Conservation (phyloP, 2,888 invertebrate species). For the Apamea anceps region DNA sequence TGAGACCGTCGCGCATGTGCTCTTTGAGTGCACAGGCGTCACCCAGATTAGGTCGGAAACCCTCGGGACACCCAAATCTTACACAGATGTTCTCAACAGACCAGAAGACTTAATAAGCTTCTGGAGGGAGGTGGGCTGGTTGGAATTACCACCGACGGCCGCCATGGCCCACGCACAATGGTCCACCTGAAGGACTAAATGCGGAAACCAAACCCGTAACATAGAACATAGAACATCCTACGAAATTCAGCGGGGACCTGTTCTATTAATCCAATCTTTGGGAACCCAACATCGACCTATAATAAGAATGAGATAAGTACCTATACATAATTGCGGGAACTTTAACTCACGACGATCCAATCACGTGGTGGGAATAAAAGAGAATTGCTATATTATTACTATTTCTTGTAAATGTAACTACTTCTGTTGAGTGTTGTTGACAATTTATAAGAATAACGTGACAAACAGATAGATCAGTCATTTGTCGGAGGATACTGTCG, state of each 20-base stretch:
- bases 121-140: no score
- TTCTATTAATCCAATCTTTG: background rate
- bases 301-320: slow-evolving; percentile 14
- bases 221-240: background rate
- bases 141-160: no score
- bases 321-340: background rate
- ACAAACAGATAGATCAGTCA: slow-evolving; percentile 42
- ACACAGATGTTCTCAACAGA: no score
- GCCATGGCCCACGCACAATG: no score
- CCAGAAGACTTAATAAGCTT: no score
- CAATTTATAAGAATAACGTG: slow-evolving; percentile 32
- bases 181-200: no score
- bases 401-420: slow-evolving; percentile 14
- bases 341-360: slow-evolving; percentile 7
- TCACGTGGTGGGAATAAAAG: slow-evolving; percentile 17
- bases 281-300: background rate
- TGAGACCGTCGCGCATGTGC: no score
- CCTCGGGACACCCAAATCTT: no score
- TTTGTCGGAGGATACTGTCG: slow-evolving; percentile 5
- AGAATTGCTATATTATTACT: slow-evolving; percentile 8
- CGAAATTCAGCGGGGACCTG: background rate
- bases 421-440: slow-evolving; percentile 14
- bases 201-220: no score
- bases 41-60: no score
- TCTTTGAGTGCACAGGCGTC: no score